These are phyloP conservation scores for Caerostris extrusa DNA, from an alignment of 1,140 invertebrate species.

Conservation along the genomic window DNA sequence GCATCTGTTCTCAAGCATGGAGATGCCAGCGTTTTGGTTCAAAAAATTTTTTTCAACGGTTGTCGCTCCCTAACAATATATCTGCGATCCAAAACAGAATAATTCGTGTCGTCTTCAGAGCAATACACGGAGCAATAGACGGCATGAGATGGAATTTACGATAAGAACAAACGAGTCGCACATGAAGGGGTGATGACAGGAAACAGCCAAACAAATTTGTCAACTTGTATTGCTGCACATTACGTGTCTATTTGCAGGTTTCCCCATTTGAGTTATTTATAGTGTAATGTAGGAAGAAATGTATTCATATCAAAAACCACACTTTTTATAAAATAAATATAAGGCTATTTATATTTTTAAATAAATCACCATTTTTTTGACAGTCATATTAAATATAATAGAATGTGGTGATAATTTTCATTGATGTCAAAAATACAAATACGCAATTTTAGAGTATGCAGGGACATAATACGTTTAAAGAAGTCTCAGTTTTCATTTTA, in stretches of 20 bases:
- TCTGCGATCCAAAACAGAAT: not conserved
- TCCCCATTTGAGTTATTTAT: not conserved
- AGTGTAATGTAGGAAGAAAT: not conserved
- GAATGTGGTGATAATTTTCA: too few relatives aligned
- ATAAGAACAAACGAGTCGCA: not conserved
- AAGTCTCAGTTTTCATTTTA: too few relatives aligned
- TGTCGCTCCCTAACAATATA: conserved; percentile 10
- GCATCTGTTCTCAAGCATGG: not conserved
- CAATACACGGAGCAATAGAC: not conserved
- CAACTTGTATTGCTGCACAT: not conserved
- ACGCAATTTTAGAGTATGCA: too few relatives aligned
- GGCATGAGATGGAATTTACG: not conserved
- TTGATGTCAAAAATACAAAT: too few relatives aligned
- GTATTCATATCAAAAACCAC: too few relatives aligned
- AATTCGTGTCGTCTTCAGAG: not conserved
- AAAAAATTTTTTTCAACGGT: not conserved
- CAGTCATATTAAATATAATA: too few relatives aligned
- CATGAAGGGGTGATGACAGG: not conserved
- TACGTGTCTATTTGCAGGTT: not conserved
- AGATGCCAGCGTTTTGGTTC: not conserved
- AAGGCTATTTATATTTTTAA: too few relatives aligned
- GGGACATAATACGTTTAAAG: too few relatives aligned
- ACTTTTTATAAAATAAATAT: too few relatives aligned
- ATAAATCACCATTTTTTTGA: too few relatives aligned
- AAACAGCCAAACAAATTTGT: conserved; percentile 6